Evolutionary conservation across 1,140 invertebrate species (phyloP).

Genomic region (Oryzaephilus surinamensis): DNA sequence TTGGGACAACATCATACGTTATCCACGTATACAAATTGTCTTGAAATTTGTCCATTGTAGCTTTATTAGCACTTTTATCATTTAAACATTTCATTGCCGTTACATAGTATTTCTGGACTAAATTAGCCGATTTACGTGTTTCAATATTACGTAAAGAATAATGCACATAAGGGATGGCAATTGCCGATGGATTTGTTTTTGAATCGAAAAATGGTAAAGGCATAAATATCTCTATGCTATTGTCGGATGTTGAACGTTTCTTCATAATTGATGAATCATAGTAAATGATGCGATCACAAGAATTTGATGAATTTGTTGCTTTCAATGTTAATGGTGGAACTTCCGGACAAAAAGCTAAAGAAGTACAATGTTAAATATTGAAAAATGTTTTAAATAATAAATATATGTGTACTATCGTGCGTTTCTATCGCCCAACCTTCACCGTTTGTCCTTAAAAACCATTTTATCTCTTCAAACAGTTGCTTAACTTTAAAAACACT

Average conservation of each 20-base stretch:
- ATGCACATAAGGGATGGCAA: constrained; percentile 36
- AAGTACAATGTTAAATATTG: too few species aligned
- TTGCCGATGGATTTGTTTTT: constrained; percentile 35
- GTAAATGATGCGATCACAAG: too few species aligned
- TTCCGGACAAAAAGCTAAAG: too few species aligned
- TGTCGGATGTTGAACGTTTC: too few species aligned
- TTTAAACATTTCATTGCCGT: constrained; percentile 42
- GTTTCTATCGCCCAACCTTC: constrained; percentile 42
- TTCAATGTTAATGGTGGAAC: too few species aligned
- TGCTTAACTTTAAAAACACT: constrained; percentile 42
- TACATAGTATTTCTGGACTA: constrained; percentile 45
- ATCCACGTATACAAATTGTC: constrained; percentile 47
- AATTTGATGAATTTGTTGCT: too few species aligned
- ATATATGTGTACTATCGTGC: background rate
- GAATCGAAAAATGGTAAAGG: constrained; percentile 43
- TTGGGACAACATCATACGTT: constrained; percentile 42
- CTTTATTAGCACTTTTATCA: constrained; percentile 22
- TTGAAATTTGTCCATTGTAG: constrained; percentile 41
- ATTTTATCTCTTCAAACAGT: constrained; percentile 43
- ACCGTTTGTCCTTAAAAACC: constrained; percentile 44
- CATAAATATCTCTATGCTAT: constrained; percentile 12
- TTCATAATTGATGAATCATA: too few species aligned
- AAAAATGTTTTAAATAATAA: constrained; percentile 13
- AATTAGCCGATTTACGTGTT: constrained; percentile 41
- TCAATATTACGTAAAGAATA: constrained; percentile 42